Evolutionary conservation across 2,113 vertebrate species (phyloP).

Genomic region (Todiramphus saurophagus): DNA sequence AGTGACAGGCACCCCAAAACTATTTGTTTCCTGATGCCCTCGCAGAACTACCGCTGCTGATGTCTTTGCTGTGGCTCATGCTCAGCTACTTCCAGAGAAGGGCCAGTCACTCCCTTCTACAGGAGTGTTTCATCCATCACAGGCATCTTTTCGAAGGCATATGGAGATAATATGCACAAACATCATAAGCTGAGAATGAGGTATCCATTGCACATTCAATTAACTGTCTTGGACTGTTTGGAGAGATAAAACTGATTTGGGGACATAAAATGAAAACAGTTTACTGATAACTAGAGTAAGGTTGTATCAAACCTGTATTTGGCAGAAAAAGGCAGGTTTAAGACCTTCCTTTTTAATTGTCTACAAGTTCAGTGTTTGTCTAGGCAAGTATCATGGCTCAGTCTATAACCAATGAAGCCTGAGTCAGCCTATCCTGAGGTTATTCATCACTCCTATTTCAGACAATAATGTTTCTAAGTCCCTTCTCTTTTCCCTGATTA

Average conservation of each 20-base stretch:
- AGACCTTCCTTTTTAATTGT: not conserved
- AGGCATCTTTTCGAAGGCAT: not conserved
- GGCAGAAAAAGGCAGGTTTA: not conserved
- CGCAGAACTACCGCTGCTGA: not conserved
- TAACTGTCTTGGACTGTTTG: not conserved
- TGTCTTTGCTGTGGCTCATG: not conserved
- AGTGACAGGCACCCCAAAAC: not conserved
- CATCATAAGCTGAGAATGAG: not conserved
- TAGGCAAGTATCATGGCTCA: not conserved
- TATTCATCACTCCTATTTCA: not conserved
- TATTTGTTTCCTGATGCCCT: not conserved
- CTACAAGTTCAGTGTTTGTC: not conserved
- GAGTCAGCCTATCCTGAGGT: not conserved
- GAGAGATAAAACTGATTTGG: not conserved
- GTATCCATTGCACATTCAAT: not conserved
- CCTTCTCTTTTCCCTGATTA: not conserved
- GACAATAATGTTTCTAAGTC: not conserved
- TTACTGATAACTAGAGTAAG: not conserved
- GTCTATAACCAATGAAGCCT: not conserved
- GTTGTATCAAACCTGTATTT: rapidly evolving
- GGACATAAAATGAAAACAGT: not conserved
- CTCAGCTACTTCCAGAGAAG: not conserved
- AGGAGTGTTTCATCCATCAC: not conserved
- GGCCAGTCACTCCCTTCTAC: rapidly evolving
- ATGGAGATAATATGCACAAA: not conserved